Evolutionary conservation across 2,797 vertebrate species (phyloP).

Genomic region (Decapterus maruadsi): DNA sequence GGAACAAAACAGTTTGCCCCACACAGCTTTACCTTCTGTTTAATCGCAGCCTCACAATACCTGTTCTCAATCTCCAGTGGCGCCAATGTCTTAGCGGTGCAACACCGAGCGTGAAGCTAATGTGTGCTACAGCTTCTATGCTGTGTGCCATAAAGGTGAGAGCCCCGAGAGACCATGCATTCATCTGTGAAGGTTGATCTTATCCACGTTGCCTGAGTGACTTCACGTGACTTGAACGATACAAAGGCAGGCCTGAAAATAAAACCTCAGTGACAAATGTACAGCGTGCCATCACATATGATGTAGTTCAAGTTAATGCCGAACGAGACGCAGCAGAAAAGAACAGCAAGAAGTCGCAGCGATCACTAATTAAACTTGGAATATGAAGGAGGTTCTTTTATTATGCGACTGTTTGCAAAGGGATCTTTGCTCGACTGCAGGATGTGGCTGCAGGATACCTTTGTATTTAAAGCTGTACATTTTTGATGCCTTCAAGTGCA

Average conservation of each 20-base stretch:
- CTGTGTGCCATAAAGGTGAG: slow-evolving; percentile 8
- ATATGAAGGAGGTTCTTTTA: slow-evolving; percentile 15
- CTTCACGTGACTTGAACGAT: slow-evolving; percentile 9
- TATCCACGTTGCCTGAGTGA: neutral
- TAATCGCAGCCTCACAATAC: neutral
- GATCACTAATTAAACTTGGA: slow-evolving; percentile 18
- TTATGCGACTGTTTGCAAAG: neutral
- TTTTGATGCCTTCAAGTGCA: slow-evolving; percentile 2
- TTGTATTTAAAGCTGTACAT: slow-evolving; percentile 12
- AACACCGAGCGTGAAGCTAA: neutral
- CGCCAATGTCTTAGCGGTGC: neutral
- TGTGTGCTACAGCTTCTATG: neutral
- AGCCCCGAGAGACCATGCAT: neutral
- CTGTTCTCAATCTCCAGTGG: neutral
- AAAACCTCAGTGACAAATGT: neutral
- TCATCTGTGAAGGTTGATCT: neutral
- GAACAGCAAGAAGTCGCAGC: neutral
- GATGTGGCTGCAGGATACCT: neutral
- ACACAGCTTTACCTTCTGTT: slow-evolving; percentile 1
- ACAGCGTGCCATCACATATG: neutral
- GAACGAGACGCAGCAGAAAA: slow-evolving; percentile 2
- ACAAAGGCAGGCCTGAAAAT: slow-evolving; percentile 2
- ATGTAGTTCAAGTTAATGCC: slow-evolving; percentile 3
- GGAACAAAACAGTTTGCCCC: neutral
- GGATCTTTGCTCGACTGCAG: neutral